A percentile compares a stretch with the other conserved stretches of the same genome.
Evolutionary conservation across 92 coral and sea anemone genomes (phyloP).

Genomic region (Epizoanthus fatuus): DNA sequence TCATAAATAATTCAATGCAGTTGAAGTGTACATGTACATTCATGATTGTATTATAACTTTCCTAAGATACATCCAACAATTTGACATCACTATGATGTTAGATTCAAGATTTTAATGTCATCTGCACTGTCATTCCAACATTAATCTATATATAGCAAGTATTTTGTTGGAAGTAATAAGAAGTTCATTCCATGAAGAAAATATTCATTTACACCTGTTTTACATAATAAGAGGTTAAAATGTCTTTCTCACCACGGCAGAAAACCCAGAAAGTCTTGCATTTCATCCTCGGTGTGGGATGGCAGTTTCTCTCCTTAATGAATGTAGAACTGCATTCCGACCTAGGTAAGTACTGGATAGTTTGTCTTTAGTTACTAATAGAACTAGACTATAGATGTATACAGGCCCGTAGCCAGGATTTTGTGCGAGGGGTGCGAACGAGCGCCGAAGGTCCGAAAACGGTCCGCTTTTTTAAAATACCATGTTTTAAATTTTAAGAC

Average conservation of each 20-base stretch:
- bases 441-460: too few relatives aligned
- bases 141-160: too few relatives aligned
- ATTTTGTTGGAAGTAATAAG: too few relatives aligned
- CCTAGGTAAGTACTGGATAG: slow-evolving; percentile 70
- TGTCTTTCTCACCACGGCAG: not conserved
- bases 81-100: not conserved
- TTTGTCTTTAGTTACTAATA: too few relatives aligned
- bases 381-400: too few relatives aligned
- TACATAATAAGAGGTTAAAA: not conserved
- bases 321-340: slow-evolving; percentile 75
- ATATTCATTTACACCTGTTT: not conserved
- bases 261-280: slow-evolving; percentile 35
- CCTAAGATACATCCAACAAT: not conserved
- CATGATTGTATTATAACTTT: too few relatives aligned
- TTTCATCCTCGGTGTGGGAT: slow-evolving; percentile 87
- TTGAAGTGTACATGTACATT: not conserved
- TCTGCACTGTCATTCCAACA: too few relatives aligned
- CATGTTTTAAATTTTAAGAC: too few relatives aligned
- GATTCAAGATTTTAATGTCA: not conserved
- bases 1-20: not conserved
- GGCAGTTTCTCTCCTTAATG: slow-evolving; percentile 77
- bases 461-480: too few relatives aligned
- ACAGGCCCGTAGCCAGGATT: too few relatives aligned
- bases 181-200: too few relatives aligned
- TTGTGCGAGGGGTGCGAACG: too few relatives aligned